Conservation (phyloP, 35 echinoderm and acorn worm genomes). For the Holothuria glaberrima region DNA sequence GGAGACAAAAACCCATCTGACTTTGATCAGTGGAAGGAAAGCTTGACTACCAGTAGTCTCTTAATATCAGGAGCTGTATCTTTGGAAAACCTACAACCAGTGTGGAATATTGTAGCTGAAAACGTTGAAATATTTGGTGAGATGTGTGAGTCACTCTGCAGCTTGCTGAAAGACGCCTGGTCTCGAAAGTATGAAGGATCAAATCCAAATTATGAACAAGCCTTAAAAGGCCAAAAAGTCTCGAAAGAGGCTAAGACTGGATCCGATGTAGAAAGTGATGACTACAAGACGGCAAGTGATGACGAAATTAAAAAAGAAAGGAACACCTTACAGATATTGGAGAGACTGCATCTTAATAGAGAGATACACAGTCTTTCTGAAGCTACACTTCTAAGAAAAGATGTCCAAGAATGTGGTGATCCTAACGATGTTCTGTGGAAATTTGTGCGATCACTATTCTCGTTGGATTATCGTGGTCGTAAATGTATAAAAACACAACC, state of each 20-base stretch:
- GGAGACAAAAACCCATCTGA: not conserved
- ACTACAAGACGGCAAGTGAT: conserved; percentile 15
- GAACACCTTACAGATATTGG: not conserved
- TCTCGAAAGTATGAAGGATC: not conserved
- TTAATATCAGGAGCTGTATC: conserved; percentile 7
- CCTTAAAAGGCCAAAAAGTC: too few relatives aligned
- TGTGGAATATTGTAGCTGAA: not conserved
- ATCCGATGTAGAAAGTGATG: not conserved
- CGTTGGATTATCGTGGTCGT: not conserved
- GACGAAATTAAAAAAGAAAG: not conserved
- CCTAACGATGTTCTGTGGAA: not conserved
- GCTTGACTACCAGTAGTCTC: not conserved
- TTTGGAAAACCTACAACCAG: not conserved
- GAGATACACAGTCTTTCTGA: not conserved
- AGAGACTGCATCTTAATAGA: not conserved
- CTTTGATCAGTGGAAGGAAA: not conserved
- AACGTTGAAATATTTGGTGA: not conserved
- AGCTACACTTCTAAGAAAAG: not conserved
- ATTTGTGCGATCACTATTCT: not conserved
- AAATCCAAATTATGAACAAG: not conserved
- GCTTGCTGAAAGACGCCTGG: not conserved
- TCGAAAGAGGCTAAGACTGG: too few relatives aligned
- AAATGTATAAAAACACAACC: not conserved
- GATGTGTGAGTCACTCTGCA: not conserved
- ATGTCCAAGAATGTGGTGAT: not conserved